These are phyloP conservation scores for Mus caroli DNA, from an alignment of 2,797 vertebrate species.

Conservation along the genomic window DNA sequence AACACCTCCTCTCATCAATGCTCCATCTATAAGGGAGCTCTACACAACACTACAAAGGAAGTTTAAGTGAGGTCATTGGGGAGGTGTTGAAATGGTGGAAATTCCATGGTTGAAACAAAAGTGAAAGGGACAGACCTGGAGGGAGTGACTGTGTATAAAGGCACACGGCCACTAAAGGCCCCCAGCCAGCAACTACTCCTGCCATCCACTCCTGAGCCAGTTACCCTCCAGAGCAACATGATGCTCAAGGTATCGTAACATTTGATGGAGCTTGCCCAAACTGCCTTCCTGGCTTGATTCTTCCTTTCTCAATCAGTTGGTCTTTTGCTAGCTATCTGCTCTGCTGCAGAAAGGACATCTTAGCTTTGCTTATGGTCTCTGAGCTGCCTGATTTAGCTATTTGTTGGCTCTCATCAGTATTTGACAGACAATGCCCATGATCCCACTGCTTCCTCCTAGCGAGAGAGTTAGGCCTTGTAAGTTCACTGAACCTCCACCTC, in stretches of 20 bases:
- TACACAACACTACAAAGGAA: not conserved
- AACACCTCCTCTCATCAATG: not conserved
- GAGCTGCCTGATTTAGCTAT: not conserved
- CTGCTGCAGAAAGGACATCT: conserved; percentile 44
- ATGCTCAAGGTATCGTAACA: conserved; percentile 85
- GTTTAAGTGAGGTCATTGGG: conserved; percentile 66
- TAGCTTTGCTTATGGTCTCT: not conserved
- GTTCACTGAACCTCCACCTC: not conserved
- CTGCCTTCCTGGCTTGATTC: conserved; percentile 16
- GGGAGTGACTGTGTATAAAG: conserved; percentile 66
- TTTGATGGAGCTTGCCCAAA: conserved; percentile 40
- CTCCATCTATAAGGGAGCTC: not conserved
- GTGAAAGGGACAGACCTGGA: conserved; percentile 70
- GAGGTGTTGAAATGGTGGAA: conserved; percentile 83
- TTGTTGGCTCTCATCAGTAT: not conserved
- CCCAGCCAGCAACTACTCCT: not conserved
- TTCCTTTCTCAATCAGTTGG: not conserved
- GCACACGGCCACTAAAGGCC: conserved; percentile 56
- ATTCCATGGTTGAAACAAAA: conserved; percentile 61
- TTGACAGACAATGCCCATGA: conserved; percentile 17
- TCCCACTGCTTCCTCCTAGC: not conserved
- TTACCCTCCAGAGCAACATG: conserved; percentile 70
- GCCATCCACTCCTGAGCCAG: not conserved
- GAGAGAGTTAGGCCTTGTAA: not conserved
- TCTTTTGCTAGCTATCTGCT: not conserved